These are phyloP conservation scores for Thera obeliscata DNA, from an alignment of 2,888 invertebrate genomes.

Conservation along the genomic window DNA sequence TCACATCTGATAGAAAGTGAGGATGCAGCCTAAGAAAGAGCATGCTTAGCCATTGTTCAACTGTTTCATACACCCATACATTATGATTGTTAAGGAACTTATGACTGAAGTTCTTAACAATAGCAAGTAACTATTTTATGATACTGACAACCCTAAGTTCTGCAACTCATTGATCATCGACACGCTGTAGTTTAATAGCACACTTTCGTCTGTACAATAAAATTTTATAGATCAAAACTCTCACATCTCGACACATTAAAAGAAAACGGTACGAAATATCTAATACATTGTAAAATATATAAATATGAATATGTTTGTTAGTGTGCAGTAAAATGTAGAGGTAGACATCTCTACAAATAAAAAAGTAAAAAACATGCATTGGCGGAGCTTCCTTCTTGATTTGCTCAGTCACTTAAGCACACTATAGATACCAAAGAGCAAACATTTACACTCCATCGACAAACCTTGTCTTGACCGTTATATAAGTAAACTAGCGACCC, in stretches of 20 bases:
- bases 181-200: constrained; percentile 31
- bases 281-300: no score
- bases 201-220: constrained; percentile 34
- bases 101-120: neutral
- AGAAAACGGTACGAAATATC: neutral
- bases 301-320: no score
- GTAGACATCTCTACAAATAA: no score
- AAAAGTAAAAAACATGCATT: no score
- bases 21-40: no score
- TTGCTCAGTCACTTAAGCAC: neutral
- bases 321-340: no score
- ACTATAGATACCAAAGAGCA: constrained; percentile 8
- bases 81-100: neutral
- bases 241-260: neutral
- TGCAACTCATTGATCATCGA: constrained; percentile 23
- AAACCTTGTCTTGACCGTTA: constrained; percentile 41
- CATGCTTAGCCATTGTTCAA: no score
- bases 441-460: constrained; percentile 9
- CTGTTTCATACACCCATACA: no score
- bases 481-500: constrained; percentile 16
- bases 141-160: constrained; percentile 17
- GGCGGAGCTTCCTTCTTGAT: no score
- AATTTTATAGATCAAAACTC: constrained; percentile 18
- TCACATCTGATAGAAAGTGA: no score
- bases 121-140: no score